Conservation (phyloP, 2,888 invertebrate species). For the Aspidapion aeneum region DNA sequence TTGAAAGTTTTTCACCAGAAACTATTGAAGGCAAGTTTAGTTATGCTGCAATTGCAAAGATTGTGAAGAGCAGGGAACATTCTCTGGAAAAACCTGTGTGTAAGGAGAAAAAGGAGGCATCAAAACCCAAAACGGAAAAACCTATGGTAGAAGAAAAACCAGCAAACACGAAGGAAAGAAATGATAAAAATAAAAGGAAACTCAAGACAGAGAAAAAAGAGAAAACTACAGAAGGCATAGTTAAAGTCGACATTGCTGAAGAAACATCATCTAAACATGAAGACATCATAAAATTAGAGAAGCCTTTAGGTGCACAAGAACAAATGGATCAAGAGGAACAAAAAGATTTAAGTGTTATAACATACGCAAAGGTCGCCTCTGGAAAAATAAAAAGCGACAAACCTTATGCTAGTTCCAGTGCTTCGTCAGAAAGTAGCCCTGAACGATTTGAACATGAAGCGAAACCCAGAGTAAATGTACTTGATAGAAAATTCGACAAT, state of each 20-base stretch:
- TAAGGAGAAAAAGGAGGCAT: neutral
- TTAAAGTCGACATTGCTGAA: conserved; percentile 4
- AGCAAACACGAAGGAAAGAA: neutral
- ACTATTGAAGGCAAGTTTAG: conserved; percentile 11
- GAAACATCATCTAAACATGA: neutral
- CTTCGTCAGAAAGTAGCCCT: neutral
- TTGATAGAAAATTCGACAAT: neutral
- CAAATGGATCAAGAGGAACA: conserved; percentile 8
- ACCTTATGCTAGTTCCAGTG: conserved; percentile 1
- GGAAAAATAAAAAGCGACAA: conserved; percentile 5
- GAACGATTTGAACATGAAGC: conserved; percentile 2
- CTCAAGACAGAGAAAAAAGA: conserved; percentile 6
- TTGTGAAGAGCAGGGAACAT: conserved; percentile 10
- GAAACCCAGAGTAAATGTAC: neutral
- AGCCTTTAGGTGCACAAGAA: conserved; percentile 12
- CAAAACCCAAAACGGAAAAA: neutral
- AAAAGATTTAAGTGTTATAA: conserved; percentile 11
- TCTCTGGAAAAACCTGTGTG: conserved; percentile 10
- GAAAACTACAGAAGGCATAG: neutral
- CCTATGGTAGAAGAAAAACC: neutral
- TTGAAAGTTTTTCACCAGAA: conserved; percentile 1
- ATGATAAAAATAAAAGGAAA: neutral
- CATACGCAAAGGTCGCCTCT: conserved; percentile 22
- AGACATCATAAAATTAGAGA: conserved; percentile 5
- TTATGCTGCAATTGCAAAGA: conserved; percentile 16